Percentiles rank a stretch among this genome's conserved stretches.
These are phyloP conservation scores for Gallinago media DNA, from an alignment of 2,113 vertebrate species.

Conservation along the genomic window DNA sequence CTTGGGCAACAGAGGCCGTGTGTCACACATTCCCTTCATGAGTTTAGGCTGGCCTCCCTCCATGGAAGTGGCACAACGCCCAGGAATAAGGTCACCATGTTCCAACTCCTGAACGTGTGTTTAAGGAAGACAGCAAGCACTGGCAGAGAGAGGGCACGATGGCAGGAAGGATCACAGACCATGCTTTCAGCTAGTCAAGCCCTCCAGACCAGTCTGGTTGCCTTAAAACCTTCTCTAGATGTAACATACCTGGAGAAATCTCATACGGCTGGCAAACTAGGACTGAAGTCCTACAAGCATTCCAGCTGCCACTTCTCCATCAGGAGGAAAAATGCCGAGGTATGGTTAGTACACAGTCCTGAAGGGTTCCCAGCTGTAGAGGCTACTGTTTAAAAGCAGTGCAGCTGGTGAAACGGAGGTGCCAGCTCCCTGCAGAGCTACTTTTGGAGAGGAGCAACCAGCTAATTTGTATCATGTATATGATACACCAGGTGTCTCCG, in stretches of 20 bases:
- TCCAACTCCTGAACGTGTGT: conserved; percentile 18
- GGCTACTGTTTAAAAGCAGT: not conserved
- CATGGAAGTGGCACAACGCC: not conserved
- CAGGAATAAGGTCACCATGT: conserved; percentile 16
- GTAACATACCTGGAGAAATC: not conserved
- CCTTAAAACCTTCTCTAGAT: not conserved
- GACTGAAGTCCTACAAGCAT: not conserved
- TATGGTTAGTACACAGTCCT: not conserved
- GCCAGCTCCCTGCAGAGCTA: not conserved
- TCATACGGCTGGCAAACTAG: not conserved
- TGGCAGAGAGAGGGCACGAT: not conserved
- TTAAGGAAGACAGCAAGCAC: conserved; percentile 16
- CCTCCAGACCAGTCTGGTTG: not conserved
- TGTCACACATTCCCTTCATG: conserved; percentile 2
- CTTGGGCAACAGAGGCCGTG: not conserved
- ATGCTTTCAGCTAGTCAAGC: not conserved
- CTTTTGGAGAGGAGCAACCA: not conserved
- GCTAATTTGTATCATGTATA: not conserved
- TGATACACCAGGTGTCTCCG: not conserved
- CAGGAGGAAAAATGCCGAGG: not conserved
- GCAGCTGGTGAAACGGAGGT: not conserved
- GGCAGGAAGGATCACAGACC: not conserved
- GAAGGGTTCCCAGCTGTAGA: not conserved
- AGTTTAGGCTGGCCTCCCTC: conserved; percentile 10
- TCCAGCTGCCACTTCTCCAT: not conserved